Percentiles rank a stretch among this genome's conserved stretches.
These are phyloP conservation scores for Polyommatus iphigenia DNA, from an alignment of 2,888 invertebrate genomes.

Conservation along the genomic window DNA sequence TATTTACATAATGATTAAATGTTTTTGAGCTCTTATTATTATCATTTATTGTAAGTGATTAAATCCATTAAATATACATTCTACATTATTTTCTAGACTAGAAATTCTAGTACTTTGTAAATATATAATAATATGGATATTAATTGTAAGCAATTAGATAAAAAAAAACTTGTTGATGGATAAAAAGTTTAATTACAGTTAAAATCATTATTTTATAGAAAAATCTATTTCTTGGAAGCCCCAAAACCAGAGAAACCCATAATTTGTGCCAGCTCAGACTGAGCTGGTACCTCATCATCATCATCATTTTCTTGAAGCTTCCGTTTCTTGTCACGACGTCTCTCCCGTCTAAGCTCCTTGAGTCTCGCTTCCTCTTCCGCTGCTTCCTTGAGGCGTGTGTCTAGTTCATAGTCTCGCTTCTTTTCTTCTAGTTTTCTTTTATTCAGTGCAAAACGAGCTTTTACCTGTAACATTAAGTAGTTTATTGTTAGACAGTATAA, in stretches of 20 bases:
- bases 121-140: too few relatives aligned
- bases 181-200: constrained; percentile 4
- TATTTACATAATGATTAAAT: not conserved
- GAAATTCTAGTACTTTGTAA: too few relatives aligned
- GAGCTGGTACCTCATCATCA: constrained; percentile 72
- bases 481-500: not conserved
- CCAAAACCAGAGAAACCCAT: constrained; percentile 99
- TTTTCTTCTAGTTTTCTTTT: constrained; percentile 97
- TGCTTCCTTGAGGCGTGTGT: constrained; percentile 93
- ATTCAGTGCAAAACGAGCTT: constrained; percentile 94
- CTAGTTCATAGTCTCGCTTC: constrained; percentile 97
- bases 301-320: constrained; percentile 85
- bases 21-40: too few relatives aligned
- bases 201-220: not conserved
- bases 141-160: not conserved
- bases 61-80: too few relatives aligned
- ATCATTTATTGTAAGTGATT: too few relatives aligned
- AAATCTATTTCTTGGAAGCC: constrained; percentile 86
- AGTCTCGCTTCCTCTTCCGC: constrained; percentile 98
- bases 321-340: constrained; percentile 92
- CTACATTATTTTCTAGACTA: too few relatives aligned
- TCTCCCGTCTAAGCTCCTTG: constrained; percentile 93
- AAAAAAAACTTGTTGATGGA: not conserved
- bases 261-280: constrained; percentile 89
- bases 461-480: constrained; percentile 74